A percentile compares a stretch with the other conserved stretches of the same genome.
phyloP scores from a whole-genome alignment of 1,140 invertebrate genomes.

The Conus betulinus region DNA sequence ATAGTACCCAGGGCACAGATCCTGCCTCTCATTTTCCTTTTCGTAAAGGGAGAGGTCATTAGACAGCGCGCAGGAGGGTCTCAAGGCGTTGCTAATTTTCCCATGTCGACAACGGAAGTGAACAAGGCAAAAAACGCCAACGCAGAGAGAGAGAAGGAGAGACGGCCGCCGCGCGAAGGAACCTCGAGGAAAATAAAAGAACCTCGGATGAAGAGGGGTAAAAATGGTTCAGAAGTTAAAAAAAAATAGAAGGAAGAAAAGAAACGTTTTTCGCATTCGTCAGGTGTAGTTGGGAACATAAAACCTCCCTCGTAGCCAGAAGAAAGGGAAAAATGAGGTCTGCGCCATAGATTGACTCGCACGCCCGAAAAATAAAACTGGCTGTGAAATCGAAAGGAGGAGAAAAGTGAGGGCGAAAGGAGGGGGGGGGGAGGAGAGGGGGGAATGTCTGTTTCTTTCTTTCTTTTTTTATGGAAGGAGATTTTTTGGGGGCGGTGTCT shows the following conservation, averaged over 20 bases:
- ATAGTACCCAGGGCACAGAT: conserved; percentile 17
- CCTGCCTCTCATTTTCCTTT: conserved; percentile 5
- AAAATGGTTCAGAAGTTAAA: too few species aligned
- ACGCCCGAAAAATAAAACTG: not conserved
- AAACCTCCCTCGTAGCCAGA: conserved; percentile 5
- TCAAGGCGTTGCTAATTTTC: conserved; percentile 36
- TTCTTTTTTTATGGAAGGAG: not conserved
- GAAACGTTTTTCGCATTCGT: conserved; percentile 32
- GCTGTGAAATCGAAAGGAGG: conserved; percentile 3
- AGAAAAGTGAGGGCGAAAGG: conserved; percentile 2
- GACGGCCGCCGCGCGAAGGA: not conserved
- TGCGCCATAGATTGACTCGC: not conserved
- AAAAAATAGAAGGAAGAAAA: too few species aligned
- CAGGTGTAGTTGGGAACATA: conserved; percentile 32
- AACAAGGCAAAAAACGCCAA: conserved; percentile 3
- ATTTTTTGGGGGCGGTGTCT: conserved; percentile 3
- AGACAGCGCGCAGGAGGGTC: not conserved
- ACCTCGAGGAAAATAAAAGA: not conserved
- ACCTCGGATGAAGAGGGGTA: not conserved
- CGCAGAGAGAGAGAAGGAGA: not conserved
- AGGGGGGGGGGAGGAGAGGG: not conserved
- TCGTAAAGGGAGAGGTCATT: conserved; percentile 18
- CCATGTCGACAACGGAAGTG: conserved; percentile 31
- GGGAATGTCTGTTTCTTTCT: not conserved
- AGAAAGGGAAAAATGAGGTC: not conserved